Conservation (phyloP, 2,113 vertebrate genomes). For the Bombycilla garrulus region DNA sequence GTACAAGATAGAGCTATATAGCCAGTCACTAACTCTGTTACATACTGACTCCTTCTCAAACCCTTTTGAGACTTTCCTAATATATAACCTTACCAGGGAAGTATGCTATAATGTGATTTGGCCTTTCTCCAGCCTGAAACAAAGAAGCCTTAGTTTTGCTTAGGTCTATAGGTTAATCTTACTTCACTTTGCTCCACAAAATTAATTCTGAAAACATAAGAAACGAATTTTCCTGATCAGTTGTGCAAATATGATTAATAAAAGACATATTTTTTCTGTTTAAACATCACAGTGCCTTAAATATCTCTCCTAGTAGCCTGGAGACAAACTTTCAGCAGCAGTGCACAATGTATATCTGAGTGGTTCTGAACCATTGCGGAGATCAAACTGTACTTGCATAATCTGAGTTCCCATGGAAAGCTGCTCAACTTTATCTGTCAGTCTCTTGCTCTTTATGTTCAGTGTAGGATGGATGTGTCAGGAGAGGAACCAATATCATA, state of each 20-base stretch:
- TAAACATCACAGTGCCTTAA: conserved; percentile 42
- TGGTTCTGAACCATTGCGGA: background rate
- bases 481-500: background rate
- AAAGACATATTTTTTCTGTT: conserved; percentile 53
- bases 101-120: conserved; percentile 67
- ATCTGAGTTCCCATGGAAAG: background rate
- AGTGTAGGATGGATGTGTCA: background rate
- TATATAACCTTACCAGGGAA: conserved; percentile 56
- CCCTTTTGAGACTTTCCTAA: conserved; percentile 35
- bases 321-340: conserved; percentile 42
- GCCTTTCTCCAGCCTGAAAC: conserved; percentile 64
- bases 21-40: background rate
- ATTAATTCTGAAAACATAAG: conserved; percentile 69
- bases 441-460: conserved; percentile 12
- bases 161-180: conserved; percentile 68
- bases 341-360: background rate
- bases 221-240: conserved; percentile 67
- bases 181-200: conserved; percentile 63
- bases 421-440: conserved; percentile 22
- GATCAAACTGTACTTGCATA: background rate
- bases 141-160: conserved; percentile 63
- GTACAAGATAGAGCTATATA: background rate
- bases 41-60: background rate
- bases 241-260: conserved; percentile 72
- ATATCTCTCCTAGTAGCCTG: conserved; percentile 46